Evolutionary conservation across 2,113 vertebrate species (phyloP).

Genomic region (Calidris pygmaea): DNA sequence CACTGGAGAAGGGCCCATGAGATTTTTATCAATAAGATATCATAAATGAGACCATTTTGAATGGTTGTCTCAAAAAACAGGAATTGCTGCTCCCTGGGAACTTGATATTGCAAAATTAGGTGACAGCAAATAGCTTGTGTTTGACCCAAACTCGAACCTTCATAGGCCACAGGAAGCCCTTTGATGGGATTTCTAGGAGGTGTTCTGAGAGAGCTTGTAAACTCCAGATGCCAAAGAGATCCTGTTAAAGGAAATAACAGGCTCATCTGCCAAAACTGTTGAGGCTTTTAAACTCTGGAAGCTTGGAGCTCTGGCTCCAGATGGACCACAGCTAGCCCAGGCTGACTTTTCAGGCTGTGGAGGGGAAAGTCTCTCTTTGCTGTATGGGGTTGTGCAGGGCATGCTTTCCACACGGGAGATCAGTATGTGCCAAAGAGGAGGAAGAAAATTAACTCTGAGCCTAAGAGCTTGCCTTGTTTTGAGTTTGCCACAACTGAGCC

Average conservation of each 20-base stretch:
- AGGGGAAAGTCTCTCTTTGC: not conserved
- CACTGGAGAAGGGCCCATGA: not conserved
- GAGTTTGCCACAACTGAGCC: not conserved
- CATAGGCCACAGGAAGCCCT: not conserved
- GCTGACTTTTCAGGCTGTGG: not conserved
- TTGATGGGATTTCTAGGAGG: slow-evolving; percentile 18
- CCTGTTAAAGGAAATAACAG: not conserved
- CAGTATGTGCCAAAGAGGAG: not conserved
- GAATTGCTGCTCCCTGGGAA: not conserved
- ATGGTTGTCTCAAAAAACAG: not conserved
- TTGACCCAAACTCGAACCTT: not conserved
- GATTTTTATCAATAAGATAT: not conserved
- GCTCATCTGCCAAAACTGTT: slow-evolving; percentile 8
- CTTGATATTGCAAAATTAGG: not conserved
- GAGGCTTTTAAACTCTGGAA: not conserved
- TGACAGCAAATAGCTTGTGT: not conserved
- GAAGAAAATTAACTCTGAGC: not conserved
- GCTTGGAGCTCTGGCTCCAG: not conserved
- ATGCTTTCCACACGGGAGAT: not conserved
- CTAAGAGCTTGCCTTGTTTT: not conserved
- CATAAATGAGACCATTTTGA: not conserved
- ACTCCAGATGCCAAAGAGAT: not conserved
- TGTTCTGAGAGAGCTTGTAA: not conserved
- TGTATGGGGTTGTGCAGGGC: not conserved
- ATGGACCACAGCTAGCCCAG: not conserved